Conservation (phyloP, 2,113 vertebrate species). For the Oceanodroma tethys region DNA sequence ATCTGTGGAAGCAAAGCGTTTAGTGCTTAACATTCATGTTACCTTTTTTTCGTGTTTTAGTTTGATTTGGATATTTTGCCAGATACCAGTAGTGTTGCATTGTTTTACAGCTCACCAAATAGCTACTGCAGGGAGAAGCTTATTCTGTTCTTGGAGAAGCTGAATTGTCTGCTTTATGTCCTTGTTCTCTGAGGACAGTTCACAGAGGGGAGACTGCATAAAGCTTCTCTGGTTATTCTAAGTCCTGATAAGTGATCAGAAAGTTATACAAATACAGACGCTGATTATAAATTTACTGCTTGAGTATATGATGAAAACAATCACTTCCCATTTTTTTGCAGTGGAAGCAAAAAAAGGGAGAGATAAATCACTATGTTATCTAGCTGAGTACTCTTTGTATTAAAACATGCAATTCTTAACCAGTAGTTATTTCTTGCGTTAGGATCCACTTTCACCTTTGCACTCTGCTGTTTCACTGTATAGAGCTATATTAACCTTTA, state of each 20-base stretch:
- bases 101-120: not conserved
- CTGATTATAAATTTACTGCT: not conserved
- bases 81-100: not conserved
- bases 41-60: not conserved
- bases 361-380: not conserved
- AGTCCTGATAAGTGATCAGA: not conserved
- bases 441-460: not conserved
- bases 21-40: not conserved
- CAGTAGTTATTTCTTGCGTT: not conserved
- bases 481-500: not conserved
- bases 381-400: not conserved
- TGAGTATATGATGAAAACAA: not conserved
- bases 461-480: not conserved
- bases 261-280: not conserved
- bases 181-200: not conserved
- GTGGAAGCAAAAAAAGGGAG: not conserved
- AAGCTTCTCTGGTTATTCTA: not conserved
- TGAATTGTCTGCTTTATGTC: not conserved
- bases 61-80: not conserved
- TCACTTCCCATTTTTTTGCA: not conserved
- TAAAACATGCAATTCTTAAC: not conserved
- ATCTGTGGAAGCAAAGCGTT: not conserved
- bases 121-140: not conserved
- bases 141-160: not conserved
- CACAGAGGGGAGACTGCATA: not conserved